A percentile compares a stretch with the other conserved stretches of the same genome.
These are phyloP conservation scores for Orthonychiurus folsomi DNA, from an alignment of 2,888 invertebrate species.

Conservation along the genomic window DNA sequence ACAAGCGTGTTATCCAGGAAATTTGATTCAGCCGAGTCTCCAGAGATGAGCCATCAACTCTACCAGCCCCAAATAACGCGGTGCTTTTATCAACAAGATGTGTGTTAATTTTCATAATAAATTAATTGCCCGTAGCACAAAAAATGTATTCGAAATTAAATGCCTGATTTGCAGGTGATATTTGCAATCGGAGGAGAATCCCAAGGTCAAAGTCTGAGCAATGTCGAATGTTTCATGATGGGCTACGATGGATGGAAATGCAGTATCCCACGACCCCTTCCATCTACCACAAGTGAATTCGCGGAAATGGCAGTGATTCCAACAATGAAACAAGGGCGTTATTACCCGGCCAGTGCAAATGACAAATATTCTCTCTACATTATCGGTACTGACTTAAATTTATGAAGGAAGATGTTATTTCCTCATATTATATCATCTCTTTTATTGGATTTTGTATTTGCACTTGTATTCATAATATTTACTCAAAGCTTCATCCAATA, in stretches of 20 bases:
- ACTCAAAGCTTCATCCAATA: background rate
- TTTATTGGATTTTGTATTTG: background rate
- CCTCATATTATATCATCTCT: background rate
- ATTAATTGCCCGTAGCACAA: too few relatives aligned
- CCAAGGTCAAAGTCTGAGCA: constrained; percentile 41
- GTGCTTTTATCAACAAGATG: constrained; percentile 37
- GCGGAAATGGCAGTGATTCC: constrained; percentile 41
- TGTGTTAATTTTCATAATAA: constrained; percentile 16
- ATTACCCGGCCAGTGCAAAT: constrained; percentile 41
- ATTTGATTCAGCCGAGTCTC: constrained; percentile 32
- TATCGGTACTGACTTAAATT: too few relatives aligned
- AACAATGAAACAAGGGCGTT: constrained; percentile 41
- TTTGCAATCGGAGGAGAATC: constrained; percentile 41
- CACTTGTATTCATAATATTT: background rate
- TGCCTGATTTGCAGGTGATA: background rate
- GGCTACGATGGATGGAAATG: constrained; percentile 42
- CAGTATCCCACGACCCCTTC: constrained; percentile 40
- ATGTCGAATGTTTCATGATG: constrained; percentile 42
- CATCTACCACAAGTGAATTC: constrained; percentile 25
- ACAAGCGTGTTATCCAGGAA: constrained; percentile 35
- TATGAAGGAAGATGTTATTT: background rate
- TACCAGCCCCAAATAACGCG: constrained; percentile 10
- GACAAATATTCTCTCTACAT: constrained; percentile 41
- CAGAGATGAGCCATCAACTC: constrained; percentile 13
- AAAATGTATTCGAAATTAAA: too few relatives aligned